Conservation (phyloP, 2,113 vertebrate genomes). For the Myxocyprinus asiaticus region DNA sequence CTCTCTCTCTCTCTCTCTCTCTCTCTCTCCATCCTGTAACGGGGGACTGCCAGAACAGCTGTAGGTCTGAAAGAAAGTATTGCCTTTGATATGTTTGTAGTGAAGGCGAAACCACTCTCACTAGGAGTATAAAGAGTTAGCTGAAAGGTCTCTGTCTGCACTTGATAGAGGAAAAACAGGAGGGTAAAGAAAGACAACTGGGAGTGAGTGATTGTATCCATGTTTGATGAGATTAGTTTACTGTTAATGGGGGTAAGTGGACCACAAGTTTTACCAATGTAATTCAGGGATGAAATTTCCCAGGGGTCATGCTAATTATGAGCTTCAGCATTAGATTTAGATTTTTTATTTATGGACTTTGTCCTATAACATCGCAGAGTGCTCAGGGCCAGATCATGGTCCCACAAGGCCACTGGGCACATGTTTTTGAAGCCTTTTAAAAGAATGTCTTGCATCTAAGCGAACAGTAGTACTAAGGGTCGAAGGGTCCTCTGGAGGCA, state of each 20-base stretch:
- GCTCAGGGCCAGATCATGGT: background rate
- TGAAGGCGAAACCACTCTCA: conserved; percentile 20
- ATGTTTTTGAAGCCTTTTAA: too few relatives aligned
- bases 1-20: conserved; percentile 18
- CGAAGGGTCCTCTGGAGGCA: too few relatives aligned
- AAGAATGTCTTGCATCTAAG: too few relatives aligned
- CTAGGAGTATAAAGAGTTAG: conserved; percentile 11
- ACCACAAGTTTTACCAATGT: background rate
- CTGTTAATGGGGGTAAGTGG: conserved; percentile 13
- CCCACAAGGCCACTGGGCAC: background rate
- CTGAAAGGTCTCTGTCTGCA: conserved; percentile 32
- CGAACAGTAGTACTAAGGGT: too few relatives aligned
- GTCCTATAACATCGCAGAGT: background rate
- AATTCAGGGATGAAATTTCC: background rate
- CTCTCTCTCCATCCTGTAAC: conserved; percentile 66
- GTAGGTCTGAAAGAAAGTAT: conserved; percentile 34
- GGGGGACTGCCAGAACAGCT: conserved; percentile 30
- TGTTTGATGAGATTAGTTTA: conserved; percentile 16
- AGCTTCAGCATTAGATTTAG: background rate
- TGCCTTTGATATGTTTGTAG: conserved; percentile 43
- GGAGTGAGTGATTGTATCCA: conserved; percentile 13
- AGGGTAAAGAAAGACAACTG: conserved; percentile 3
- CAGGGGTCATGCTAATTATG: background rate
- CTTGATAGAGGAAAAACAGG: background rate
- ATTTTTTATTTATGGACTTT: background rate